Evolutionary conservation across 2,113 vertebrate species (phyloP), one percentile per base, ranked within the genome.

Genomic region (Catharus bicknelli): DNA sequence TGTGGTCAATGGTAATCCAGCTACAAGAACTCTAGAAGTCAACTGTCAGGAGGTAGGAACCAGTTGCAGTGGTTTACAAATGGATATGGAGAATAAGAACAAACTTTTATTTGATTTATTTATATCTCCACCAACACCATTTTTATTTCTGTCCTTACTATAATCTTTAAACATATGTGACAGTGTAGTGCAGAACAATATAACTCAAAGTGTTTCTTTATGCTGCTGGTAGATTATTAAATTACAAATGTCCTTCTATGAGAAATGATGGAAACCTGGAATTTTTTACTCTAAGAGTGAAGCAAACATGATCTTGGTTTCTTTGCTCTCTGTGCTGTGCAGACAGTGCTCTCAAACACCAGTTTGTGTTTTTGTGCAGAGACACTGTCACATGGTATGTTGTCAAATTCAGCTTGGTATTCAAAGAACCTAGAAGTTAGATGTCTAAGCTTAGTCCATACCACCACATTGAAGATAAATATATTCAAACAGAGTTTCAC

Each of bases 41-140:
- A 97, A 97, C 92, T 98, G 98, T 84, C 97, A 98, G 83, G 97
- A 98, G 98, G 98, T 98, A 97, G 88, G 72, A 89, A 67, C 45
- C 8, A 27, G 16, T n/a, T 73, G 53, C 45, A 67, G 26, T 90
- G 73, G n/a, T 59, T 74, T 68, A 43, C 45, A 83, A 30, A 42
- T 1, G 2, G 30, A 13, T 58, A 1, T 73, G 51, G 38, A 30
- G 25, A 50, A 68, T 57, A 43, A 18, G 5, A 67, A 25, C 20
- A 30, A 70, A 32, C n/a, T 66, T 61, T 10, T 38, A 38, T 38
- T 38, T 38, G 20, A 23, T 70, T 77, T 92, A 29, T 75, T 81
- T 90, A 2, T 78, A 10, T 62, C 10, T 43, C 27, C 36, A 51
- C 21, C 21, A 66, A 10, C 34, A 62, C 23, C 2, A 4, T n/a